Evolutionary conservation across 2,797 vertebrate genomes (phyloP).

Genomic region (Gorsachius magnificus): DNA sequence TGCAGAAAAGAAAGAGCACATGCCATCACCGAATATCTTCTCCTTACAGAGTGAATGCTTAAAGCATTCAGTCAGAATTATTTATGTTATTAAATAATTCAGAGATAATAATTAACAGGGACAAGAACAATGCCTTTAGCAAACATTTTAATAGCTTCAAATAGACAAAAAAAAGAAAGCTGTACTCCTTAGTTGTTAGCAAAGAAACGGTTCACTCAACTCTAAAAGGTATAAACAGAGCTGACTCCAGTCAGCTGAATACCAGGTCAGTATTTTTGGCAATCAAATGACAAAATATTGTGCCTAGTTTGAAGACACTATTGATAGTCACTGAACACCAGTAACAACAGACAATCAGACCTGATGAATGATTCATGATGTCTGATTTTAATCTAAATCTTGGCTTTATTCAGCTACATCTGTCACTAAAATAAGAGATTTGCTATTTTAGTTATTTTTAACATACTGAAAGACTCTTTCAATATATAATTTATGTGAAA

Average conservation of each 20-base stretch:
- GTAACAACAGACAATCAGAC: conserved; percentile 37
- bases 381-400: conserved; percentile 34
- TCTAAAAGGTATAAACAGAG: background rate
- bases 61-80: background rate
- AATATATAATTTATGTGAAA: background rate
- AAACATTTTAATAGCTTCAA: background rate
- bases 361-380: conserved; percentile 40
- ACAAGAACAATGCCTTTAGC: background rate
- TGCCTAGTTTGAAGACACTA: conserved; percentile 6
- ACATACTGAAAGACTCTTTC: background rate
- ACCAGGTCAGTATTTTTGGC: background rate
- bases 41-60: background rate
- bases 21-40: background rate
- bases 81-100: background rate
- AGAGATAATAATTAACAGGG: background rate
- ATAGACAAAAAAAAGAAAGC: background rate
- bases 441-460: conserved; percentile 36
- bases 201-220: background rate
- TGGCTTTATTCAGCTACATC: conserved; percentile 15
- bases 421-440: background rate
- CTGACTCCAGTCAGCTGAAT: background rate
- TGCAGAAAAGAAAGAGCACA: background rate
- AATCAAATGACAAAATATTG: conserved; percentile 32
- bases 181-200: background rate
- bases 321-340: conserved; percentile 7